These are phyloP conservation scores for Lithodes maja DNA, from an alignment of 2,888 invertebrate species.

Conservation along the genomic window DNA sequence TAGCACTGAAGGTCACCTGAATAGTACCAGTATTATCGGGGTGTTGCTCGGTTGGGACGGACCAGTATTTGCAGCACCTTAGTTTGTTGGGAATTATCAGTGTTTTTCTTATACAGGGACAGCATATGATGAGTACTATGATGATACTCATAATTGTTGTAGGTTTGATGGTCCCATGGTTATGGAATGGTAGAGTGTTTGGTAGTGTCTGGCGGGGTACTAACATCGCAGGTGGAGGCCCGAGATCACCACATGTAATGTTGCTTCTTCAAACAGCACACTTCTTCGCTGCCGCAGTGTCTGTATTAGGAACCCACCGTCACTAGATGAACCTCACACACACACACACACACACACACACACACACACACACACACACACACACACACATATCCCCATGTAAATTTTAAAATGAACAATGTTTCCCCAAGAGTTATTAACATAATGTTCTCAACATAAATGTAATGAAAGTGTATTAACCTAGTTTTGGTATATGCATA, in stretches of 20 bases:
- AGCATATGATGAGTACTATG: conserved; percentile 49
- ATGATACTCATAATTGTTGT: conserved; percentile 39
- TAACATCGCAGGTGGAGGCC: conserved; percentile 68
- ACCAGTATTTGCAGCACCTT: conserved; percentile 46
- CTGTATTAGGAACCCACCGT: conserved; percentile 61
- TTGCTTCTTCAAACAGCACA: conserved; percentile 68
- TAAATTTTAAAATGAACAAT: too few relatives aligned
- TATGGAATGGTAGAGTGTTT: conserved; percentile 57
- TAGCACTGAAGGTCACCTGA: conserved; percentile 65
- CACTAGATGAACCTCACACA: conserved; percentile 39
- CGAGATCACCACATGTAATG: conserved; percentile 67
- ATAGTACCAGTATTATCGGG: conserved; percentile 48
- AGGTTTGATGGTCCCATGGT: conserved; percentile 53
- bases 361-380: too few relatives aligned
- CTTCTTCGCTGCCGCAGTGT: conserved; percentile 62
- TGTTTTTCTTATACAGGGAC: conserved; percentile 45
- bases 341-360: too few relatives aligned
- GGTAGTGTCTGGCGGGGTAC: conserved; percentile 18
- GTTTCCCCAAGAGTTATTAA: too few relatives aligned
- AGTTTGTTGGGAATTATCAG: conserved; percentile 37
- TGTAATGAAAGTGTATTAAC: too few relatives aligned
- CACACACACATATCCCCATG: too few relatives aligned
- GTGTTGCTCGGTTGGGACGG: conserved; percentile 42
- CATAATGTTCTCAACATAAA: too few relatives aligned
- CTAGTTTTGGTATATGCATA: too few relatives aligned